These are phyloP conservation scores for Acleris cristana DNA, from an alignment of 2,888 invertebrate species.

Conservation along the genomic window DNA sequence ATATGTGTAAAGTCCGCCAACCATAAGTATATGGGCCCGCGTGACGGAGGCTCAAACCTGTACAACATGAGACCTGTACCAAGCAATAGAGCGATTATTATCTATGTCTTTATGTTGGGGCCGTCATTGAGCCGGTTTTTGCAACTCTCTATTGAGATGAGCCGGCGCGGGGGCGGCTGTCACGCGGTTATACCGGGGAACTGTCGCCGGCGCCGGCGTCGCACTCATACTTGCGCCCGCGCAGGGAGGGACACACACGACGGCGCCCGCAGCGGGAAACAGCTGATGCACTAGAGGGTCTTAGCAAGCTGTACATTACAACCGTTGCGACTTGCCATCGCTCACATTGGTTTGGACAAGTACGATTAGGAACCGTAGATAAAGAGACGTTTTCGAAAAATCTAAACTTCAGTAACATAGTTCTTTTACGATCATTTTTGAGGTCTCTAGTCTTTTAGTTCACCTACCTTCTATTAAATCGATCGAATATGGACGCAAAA, in stretches of 20 bases:
- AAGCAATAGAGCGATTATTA: too few species aligned
- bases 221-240: background rate
- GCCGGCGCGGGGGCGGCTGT: background rate
- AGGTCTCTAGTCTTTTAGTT: too few species aligned
- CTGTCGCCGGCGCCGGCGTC: constrained; percentile 2
- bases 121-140: too few species aligned
- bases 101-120: too few species aligned
- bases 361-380: too few species aligned
- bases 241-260: constrained; percentile 20
- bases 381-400: background rate
- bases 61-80: too few species aligned
- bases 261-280: constrained; percentile 8
- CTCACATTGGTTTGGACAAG: too few species aligned
- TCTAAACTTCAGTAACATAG: background rate
- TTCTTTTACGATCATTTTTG: background rate
- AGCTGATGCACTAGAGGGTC: background rate
- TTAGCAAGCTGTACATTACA: background rate
- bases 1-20: too few species aligned
- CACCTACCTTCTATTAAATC: too few species aligned
- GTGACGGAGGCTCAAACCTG: too few species aligned
- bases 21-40: too few species aligned
- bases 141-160: background rate
- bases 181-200: background rate
- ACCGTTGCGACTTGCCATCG: background rate
- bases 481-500: too few species aligned